These are phyloP conservation scores for Halocaridina rubra DNA, from an alignment of 2,888 invertebrate genomes.

Conservation along the genomic window DNA sequence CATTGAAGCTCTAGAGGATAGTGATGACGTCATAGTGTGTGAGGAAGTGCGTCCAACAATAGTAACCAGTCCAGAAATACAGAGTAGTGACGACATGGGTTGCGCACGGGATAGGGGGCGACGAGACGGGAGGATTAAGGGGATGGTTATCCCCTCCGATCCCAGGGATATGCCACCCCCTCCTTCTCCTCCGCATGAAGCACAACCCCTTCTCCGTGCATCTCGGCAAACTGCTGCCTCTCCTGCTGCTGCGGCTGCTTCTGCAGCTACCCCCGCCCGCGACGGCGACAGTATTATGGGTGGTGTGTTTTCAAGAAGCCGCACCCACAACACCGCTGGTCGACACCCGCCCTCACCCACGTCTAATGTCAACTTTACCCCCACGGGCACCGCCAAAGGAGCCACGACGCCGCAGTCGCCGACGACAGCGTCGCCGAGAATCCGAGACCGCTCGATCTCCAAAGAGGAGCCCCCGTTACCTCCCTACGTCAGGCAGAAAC, in stretches of 20 bases:
- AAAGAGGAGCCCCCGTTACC: conserved; percentile 27
- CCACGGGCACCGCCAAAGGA: background rate
- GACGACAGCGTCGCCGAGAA: conserved; percentile 4
- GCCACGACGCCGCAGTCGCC: conserved; percentile 9
- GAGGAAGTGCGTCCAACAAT: conserved; percentile 24
- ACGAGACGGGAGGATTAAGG: background rate
- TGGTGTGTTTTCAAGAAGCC: conserved; percentile 37
- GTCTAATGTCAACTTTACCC: background rate
- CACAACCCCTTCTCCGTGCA: conserved; percentile 15
- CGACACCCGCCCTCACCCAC: background rate
- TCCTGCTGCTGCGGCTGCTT: background rate
- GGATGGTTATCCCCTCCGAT: background rate
- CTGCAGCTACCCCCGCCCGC: conserved; percentile 15
- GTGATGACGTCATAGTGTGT: conserved; percentile 30
- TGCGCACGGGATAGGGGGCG: conserved; percentile 28
- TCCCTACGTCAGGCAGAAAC: conserved; percentile 41
- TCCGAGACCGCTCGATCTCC: conserved; percentile 7
- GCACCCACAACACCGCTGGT: conserved; percentile 10
- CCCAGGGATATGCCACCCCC: background rate
- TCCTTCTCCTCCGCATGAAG: conserved; percentile 13
- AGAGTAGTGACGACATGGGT: conserved; percentile 56
- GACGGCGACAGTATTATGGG: conserved; percentile 43
- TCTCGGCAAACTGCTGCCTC: background rate
- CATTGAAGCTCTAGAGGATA: conserved; percentile 12
- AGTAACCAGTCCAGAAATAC: conserved; percentile 46